A percentile compares a stretch with the other conserved stretches of the same genome.
These are phyloP conservation scores for Acipenser ruthenus DNA, from an alignment of 2,797 vertebrate species.

Conservation along the genomic window DNA sequence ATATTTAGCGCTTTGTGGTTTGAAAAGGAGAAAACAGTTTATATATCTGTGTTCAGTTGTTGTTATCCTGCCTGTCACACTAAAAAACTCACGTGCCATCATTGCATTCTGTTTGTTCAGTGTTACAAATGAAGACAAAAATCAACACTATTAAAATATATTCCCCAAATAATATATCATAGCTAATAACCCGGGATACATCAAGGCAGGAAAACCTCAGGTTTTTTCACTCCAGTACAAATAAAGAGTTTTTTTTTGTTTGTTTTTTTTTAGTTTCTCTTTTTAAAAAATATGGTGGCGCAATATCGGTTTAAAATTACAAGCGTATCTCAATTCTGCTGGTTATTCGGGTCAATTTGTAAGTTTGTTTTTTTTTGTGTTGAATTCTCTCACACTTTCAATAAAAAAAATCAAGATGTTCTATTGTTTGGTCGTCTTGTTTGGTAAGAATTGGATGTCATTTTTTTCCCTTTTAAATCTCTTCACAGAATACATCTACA, in stretches of 20 bases:
- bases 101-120: constrained; percentile 31
- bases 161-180: constrained; percentile 22
- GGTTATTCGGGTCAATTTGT: constrained; percentile 70
- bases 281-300: constrained; percentile 54
- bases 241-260: constrained; percentile 54
- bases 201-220: constrained; percentile 71
- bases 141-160: constrained; percentile 28
- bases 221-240: constrained; percentile 80
- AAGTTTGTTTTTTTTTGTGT: constrained; percentile 40
- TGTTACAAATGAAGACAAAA: constrained; percentile 42
- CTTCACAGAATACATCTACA: no score
- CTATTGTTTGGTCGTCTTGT: constrained; percentile 31
- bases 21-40: constrained; percentile 43
- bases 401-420: constrained; percentile 73
- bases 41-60: constrained; percentile 64
- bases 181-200: constrained; percentile 38
- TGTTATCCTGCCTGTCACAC: constrained; percentile 60
- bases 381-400: constrained; percentile 84
- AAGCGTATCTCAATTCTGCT: constrained; percentile 73
- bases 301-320: constrained; percentile 57
- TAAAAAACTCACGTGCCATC: constrained; percentile 57
- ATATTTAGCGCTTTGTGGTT: constrained; percentile 81
- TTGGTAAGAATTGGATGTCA: no score
- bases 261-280: constrained; percentile 59
- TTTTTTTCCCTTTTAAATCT: no score